Evolutionary conservation across 2,113 vertebrate species (phyloP).

Genomic region (Nothoprocta perdicaria): DNA sequence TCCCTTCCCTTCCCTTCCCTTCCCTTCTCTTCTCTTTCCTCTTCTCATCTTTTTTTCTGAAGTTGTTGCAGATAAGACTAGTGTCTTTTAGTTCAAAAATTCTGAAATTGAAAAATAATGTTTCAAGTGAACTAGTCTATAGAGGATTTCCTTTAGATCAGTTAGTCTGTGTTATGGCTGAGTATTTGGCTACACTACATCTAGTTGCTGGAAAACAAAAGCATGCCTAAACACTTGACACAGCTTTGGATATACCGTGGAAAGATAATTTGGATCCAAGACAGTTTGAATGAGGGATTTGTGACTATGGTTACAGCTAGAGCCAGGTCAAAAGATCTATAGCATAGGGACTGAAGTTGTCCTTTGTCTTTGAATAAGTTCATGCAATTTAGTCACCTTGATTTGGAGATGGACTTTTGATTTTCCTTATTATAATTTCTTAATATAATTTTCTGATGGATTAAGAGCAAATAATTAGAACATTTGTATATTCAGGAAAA

Average conservation of each 20-base stretch:
- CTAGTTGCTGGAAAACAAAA: background rate
- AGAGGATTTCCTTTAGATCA: background rate
- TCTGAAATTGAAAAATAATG: background rate
- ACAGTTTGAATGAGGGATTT: background rate
- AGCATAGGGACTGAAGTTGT: background rate
- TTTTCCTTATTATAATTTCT: background rate
- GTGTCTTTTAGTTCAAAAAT: background rate
- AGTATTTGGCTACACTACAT: background rate
- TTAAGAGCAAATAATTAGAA: background rate
- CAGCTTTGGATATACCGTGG: background rate
- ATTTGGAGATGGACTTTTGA: background rate
- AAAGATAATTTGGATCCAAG: background rate
- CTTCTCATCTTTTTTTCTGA: background rate
- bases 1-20: no score
- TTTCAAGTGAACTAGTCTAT: background rate
- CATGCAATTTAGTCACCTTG: background rate
- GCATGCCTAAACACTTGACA: background rate
- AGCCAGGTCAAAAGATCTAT: background rate
- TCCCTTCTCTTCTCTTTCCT: no score
- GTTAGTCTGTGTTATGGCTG: background rate
- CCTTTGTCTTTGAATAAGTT: background rate
- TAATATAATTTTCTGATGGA: background rate
- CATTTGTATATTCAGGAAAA: background rate
- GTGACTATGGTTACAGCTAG: background rate
- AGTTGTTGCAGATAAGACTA: rapidly evolving